phyloP scores from a whole-genome alignment of 2,797 vertebrate genomes.

The Alca torda region DNA sequence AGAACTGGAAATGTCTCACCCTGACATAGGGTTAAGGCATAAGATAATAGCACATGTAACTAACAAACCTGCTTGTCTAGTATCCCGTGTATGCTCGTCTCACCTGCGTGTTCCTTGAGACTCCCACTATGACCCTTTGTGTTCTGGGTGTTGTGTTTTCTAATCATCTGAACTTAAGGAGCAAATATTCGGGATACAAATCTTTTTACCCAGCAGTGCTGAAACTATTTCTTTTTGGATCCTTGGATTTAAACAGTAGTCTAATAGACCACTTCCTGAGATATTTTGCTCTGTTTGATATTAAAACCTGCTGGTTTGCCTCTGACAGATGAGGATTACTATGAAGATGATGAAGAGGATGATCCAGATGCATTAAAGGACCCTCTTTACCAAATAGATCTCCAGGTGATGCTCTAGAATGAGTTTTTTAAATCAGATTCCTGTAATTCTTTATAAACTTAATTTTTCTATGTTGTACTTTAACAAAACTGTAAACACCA shows the following conservation, averaged over 20 bases:
- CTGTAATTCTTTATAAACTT: neutral
- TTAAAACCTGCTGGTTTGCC: constrained; percentile 28
- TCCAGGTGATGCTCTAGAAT: constrained; percentile 84
- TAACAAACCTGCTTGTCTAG: neutral
- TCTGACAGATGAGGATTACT: constrained; percentile 93
- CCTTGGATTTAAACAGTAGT: neutral
- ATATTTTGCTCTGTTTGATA: neutral
- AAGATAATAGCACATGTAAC: neutral
- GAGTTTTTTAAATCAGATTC: neutral
- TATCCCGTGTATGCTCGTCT: rapidly evolving
- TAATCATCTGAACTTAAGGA: neutral
- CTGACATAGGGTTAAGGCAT: neutral
- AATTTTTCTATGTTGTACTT: neutral
- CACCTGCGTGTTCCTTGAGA: rapidly evolving
- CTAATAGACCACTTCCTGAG: neutral
- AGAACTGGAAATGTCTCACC: neutral
- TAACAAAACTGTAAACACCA: neutral
- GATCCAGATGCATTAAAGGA: constrained; percentile 98
- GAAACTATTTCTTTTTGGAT: neutral
- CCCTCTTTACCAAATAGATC: constrained; percentile 95
- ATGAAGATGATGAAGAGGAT: constrained; percentile 97
- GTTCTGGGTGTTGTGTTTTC: neutral
- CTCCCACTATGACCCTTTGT: neutral
- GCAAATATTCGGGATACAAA: neutral
- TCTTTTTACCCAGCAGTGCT: neutral